Evolutionary conservation across 2,888 invertebrate species (phyloP), one percentile per base, ranked within the genome.

Genomic region (Matsumyia berberina): DNA sequence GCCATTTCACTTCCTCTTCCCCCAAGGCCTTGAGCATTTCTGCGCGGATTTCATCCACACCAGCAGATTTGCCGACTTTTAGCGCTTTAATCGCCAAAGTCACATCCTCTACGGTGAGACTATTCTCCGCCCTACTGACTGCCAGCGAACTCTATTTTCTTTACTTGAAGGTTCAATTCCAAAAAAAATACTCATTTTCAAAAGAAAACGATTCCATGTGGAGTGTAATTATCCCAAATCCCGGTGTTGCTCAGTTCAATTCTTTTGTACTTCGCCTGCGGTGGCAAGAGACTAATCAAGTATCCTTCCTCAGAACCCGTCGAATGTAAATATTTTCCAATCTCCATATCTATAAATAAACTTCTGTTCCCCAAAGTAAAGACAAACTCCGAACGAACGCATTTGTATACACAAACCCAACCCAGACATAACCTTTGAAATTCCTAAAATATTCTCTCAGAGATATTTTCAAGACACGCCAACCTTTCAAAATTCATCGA

Each of bases 401-500:
- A 29, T 39, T 24, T 35, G 49, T 49, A 64, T 49, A 49, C 37
- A 66, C 6, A 35, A 57, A 6, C 49, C 6, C 15, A 37, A 24
- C 15, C 37, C 64, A 35, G 37, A 51, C 12, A 66, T 51, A 51
- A 17, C 49, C 51, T 51, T 51, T 67, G 53, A 11, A 70, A 46
- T 64, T 64, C 39, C 57, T 53, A 24, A 42, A 69, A 77, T 67
- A 67, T 55, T 57, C 53, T 37, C 24, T 12, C 6, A 42, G 15
- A 60, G 35, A 42, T 51, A 66, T 51, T 12, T 29, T 7, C 24
- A 37, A 51, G 35, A 66, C 24, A 24, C 19, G 9, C 55, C 7
- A 33, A 42, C 42, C 42, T 70, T 62, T 29, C 24, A n/a, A 51
- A 73, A 73, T 72, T 49, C 35, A 58, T 70, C 33, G 49, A 49